Percentiles rank a stretch among this genome's conserved stretches.
phyloP scores from a whole-genome alignment of 2,888 invertebrate species.

The Gastrophysa polygoni region DNA sequence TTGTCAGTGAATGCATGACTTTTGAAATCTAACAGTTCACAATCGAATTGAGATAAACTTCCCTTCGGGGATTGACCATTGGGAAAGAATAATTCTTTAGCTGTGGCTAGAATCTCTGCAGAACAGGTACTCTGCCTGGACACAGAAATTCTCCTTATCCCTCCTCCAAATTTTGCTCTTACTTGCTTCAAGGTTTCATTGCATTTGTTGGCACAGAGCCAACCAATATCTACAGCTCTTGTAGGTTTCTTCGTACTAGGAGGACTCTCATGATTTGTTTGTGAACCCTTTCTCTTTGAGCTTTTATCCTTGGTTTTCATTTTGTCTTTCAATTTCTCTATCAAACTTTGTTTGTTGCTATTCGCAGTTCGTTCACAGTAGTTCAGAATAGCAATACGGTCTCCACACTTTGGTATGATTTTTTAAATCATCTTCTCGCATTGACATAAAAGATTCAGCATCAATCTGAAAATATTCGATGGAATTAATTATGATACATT shows the following conservation, averaged over 20 bases:
- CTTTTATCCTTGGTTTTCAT: background rate
- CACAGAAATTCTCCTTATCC: background rate
- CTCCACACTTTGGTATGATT: background rate
- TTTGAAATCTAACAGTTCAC: slow-evolving; percentile 11
- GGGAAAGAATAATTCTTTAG: slow-evolving; percentile 13
- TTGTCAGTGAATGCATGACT: slow-evolving; percentile 8
- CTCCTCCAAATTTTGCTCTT: background rate
- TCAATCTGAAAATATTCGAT: too few relatives aligned
- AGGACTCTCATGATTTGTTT: background rate
- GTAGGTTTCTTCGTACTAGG: slow-evolving; percentile 4
- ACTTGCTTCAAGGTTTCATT: slow-evolving; percentile 5
- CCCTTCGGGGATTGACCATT: slow-evolving; percentile 7
- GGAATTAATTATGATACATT: too few relatives aligned
- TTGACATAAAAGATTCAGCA: too few relatives aligned
- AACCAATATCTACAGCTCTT: slow-evolving; percentile 11
- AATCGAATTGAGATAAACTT: background rate
- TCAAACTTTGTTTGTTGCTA: slow-evolving; percentile 14
- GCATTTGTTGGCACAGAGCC: slow-evolving; percentile 3
- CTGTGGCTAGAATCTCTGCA: slow-evolving; percentile 4
- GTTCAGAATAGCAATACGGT: background rate
- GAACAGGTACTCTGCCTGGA: background rate
- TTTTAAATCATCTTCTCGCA: too few relatives aligned
- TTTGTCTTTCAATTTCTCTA: slow-evolving; percentile 10
- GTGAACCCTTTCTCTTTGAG: background rate
- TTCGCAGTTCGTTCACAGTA: background rate